Percentiles rank a stretch among this genome's conserved stretches.
Evolutionary conservation across 2,888 invertebrate genomes (phyloP).

Genomic region (Habrosyne pyritoides): DNA sequence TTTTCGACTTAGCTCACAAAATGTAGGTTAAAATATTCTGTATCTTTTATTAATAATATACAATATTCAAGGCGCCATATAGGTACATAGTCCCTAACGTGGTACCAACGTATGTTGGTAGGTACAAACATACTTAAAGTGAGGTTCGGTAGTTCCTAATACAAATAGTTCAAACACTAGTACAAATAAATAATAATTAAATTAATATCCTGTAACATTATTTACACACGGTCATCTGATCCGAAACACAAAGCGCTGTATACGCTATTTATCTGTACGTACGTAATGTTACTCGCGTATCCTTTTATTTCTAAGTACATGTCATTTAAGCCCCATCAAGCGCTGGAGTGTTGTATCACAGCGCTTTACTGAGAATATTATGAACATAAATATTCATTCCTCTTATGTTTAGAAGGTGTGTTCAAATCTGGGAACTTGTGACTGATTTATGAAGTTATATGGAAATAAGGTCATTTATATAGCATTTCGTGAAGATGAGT

Average conservation of each 20-base stretch:
- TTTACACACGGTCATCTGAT: no score
- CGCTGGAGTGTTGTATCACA: constrained; percentile 22
- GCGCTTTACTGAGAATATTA: constrained; percentile 16
- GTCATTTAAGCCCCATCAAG: constrained; percentile 23
- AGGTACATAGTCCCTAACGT: no score
- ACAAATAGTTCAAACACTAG: no score
- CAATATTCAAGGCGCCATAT: background rate
- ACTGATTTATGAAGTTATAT: no score
- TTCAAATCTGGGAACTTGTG: background rate
- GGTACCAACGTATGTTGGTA: no score
- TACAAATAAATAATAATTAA: background rate
- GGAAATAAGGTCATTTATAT: no score
- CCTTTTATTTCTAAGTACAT: constrained; percentile 19
- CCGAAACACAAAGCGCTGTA: background rate
- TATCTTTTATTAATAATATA: no score
- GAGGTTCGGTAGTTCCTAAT: no score
- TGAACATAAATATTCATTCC: constrained; percentile 9
- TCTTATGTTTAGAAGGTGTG: background rate
- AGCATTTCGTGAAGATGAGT: no score
- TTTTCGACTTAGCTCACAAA: background rate
- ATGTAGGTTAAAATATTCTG: no score
- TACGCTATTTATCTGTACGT: background rate
- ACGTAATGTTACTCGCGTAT: constrained; percentile 8
- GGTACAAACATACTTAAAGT: no score
- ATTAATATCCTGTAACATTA: no score